phyloP scores from a whole-genome alignment of 2,888 invertebrate species.

The Frankliniella fusca region DNA sequence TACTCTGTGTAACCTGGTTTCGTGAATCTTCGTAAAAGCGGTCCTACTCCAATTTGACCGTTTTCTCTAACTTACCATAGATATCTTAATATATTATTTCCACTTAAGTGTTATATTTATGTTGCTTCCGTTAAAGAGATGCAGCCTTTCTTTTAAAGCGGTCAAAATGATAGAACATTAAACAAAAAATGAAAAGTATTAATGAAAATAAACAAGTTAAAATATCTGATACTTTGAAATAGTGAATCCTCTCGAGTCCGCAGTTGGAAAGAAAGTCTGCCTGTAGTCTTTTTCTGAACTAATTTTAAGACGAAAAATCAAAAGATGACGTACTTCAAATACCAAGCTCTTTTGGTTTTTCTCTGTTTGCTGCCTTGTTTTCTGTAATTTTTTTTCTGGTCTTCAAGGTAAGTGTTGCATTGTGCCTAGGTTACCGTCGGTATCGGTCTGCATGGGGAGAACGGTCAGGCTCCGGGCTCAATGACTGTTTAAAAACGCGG shows the following conservation, averaged over 20 bases:
- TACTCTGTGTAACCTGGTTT: background rate
- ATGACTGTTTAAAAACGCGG: background rate
- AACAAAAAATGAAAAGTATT: background rate
- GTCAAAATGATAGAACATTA: too few relatives aligned
- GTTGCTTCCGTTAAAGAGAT: background rate
- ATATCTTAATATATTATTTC: slow-evolving; percentile 4
- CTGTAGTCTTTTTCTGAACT: background rate
- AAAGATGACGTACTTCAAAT: background rate
- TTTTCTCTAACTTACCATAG: slow-evolving; percentile 12
- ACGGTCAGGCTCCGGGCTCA: slow-evolving; percentile 6
- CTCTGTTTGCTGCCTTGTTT: background rate
- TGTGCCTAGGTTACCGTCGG: slow-evolving; percentile 10
- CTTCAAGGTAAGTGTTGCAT: slow-evolving; percentile 18
- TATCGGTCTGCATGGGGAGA: slow-evolving; percentile 18
- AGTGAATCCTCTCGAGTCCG: too few relatives aligned
- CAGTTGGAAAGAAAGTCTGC: background rate
- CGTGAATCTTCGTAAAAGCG: background rate
- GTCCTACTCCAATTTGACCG: slow-evolving; percentile 24
- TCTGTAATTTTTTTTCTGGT: background rate
- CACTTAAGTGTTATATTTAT: slow-evolving; percentile 5
- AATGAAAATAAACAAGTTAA: too few relatives aligned
- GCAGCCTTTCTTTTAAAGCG: background rate
- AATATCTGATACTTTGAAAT: too few relatives aligned
- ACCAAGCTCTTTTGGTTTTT: background rate
- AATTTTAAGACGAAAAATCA: background rate